Base-by-base conservation (phyloP, 2,113 vertebrate genomes). In the Plotosus lineatus region DNA sequence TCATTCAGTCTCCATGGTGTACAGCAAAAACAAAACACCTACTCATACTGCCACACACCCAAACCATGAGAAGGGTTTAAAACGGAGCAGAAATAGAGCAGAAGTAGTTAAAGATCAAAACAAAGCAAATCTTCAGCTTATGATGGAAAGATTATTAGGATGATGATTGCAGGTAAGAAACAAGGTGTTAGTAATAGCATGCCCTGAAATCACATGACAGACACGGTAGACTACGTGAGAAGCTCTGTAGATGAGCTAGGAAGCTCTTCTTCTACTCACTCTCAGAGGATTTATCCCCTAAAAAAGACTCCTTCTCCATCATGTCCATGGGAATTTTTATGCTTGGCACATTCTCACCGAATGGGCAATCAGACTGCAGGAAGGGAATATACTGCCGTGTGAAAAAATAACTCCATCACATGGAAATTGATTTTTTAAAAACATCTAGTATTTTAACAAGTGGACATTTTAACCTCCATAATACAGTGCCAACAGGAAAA, bases 261-360 rank as follows among this genome's bases (percentile, higher is more conserved):
- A 61, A 84, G 90, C 88, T 91, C 89, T 82, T 84, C 84, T 69
- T 93, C 90, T 98, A 99, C 98, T 99, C 96, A 99, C 98, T 95
- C 94, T 98, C 97, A 0, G 94, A 92, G 91, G 95, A 90, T 94
- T 96, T 97, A 94, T 96, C 97, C 88, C 95, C 95, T 95, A 99
- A 95, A 94, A 99, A 98, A 89, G 97, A 97, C 81, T 98, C 95
- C 87, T 98, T 95, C 91, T 99, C 98, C 96, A 98, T 96, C 92
- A 98, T 96, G 93, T 99, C 97, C 97, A 99, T 97, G 91, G 97
- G 96, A 79, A 99, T 99, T 97, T 99, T 99, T 95, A 99, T 97
- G 96, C 95, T 97, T 94, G 98, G 95, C 88, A 96, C 93, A 80
- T 95, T 98, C 92, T 98, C 98, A 94, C 89, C 95, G 93, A 96